Conservation (phyloP, 2,113 vertebrate genomes). For the Chamaea fasciata region DNA sequence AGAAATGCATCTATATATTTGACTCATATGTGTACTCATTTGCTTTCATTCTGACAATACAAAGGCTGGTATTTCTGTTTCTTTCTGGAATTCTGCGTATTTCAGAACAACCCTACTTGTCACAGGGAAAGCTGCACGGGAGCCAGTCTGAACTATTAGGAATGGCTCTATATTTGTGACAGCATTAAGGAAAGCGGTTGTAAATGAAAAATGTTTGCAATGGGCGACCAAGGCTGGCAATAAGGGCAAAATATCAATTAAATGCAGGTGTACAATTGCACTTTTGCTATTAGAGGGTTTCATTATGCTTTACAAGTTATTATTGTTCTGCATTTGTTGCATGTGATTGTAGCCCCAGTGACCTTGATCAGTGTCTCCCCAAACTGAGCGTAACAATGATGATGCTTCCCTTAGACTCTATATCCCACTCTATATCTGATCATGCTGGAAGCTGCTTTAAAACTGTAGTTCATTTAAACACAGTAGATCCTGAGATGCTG, state of each 20-base stretch:
- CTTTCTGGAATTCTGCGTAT: background rate
- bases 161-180: background rate
- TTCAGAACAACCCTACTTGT: background rate
- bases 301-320: background rate
- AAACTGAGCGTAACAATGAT: accelerated
- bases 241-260: background rate
- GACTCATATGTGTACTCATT: background rate
- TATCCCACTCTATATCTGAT: background rate
- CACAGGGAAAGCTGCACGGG: background rate
- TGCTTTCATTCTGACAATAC: background rate
- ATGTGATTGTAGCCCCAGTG: background rate
- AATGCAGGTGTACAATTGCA: background rate
- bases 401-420: accelerated
- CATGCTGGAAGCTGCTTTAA: background rate
- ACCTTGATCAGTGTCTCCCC: background rate
- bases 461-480: background rate
- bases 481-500: background rate
- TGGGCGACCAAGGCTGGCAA: background rate
- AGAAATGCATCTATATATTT: background rate
- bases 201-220: background rate
- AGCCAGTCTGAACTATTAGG: background rate
- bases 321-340: background rate
- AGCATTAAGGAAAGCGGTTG: background rate
- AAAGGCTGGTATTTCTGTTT: background rate
- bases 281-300: background rate